Evolutionary conservation across 2,888 invertebrate species (phyloP).

Genomic region (Balanococcus diminutus): DNA sequence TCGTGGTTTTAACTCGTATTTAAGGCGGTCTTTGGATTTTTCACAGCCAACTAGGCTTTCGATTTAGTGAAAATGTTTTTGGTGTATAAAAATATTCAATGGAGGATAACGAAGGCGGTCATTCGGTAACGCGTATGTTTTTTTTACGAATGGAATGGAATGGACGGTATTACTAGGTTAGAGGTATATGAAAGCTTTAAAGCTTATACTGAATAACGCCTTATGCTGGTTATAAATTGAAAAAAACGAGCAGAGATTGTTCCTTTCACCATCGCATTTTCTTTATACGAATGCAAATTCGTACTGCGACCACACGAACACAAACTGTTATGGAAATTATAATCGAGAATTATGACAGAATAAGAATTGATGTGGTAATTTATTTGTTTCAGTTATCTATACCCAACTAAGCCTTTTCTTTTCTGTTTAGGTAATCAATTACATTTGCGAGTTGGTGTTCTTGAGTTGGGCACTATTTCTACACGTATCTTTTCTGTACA

Average conservation of each 20-base stretch:
- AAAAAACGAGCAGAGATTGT: neutral
- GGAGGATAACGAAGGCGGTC: constrained; percentile 13
- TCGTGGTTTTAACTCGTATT: neutral
- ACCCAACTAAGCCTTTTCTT: neutral
- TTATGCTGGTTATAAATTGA: neutral
- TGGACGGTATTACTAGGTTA: neutral
- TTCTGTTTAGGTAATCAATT: constrained; percentile 61
- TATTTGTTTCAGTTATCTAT: too few relatives aligned
- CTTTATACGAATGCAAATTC: neutral
- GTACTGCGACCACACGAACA: neutral
- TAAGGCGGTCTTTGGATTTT: neutral
- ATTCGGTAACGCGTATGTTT: neutral
- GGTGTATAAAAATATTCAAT: neutral
- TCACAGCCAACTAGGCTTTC: neutral
- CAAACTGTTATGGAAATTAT: constrained; percentile 27
- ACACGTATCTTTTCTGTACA: constrained; percentile 65
- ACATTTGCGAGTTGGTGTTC: constrained; percentile 65
- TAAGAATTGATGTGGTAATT: neutral
- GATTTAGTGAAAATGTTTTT: neutral
- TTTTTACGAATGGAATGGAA: neutral
- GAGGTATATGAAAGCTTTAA: neutral
- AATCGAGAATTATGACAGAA: constrained; percentile 18
- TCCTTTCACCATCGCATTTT: neutral
- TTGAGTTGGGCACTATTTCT: constrained; percentile 66
- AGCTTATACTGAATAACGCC: neutral